Evolutionary conservation across 2,888 invertebrate genomes (phyloP), one percentile per base, ranked within the genome.

Genomic region (Eulithis prunata): DNA sequence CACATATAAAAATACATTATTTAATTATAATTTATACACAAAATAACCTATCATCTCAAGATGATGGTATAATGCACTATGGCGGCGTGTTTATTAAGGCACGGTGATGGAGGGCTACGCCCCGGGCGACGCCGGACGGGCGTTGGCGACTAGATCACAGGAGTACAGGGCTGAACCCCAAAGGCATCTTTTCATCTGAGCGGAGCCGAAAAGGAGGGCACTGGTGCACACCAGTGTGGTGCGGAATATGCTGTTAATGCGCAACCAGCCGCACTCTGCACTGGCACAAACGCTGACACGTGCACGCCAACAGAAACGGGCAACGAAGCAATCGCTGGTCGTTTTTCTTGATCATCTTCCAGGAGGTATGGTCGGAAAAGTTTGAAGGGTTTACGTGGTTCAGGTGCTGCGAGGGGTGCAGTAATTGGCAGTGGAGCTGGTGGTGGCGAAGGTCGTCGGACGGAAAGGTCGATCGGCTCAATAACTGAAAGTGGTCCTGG

Each of bases 311-410:
- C 80, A 28, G 83, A 80, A 65, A 88, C 89, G 4, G 90, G 90
- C 71, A 89, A 77, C 12, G 89, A 88, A 43, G 90, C 90, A 59
- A 88, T 74, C 12, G 86, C 80, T 21, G 89, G 88, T 71, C 85
- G 78, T 71, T 82, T 93, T 57, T 87, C 93, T 64, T 94, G 94
- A 52, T 94, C 93, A 52, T 95, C 94, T 77, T 95, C 96, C 70
- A 96, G 93, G 58, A 96, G 91, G 84, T 96, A 97, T 41, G 96
- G 97, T 81, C 96, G 95, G 87, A 97, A 97, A 49, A 96, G 88
- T 82, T 96, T 96, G 76, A 96, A 95, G 60, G 96, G 96, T 85
- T 95, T 95, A 75, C 93, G 91, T 54, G 91, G 83, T 72, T 87
- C 86, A 57, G 82, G 77, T 71, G 82, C 80, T 69, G 85, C 76